phyloP scores from a whole-genome alignment of 1,140 invertebrate genomes.

The Harlomillsia oculata region DNA sequence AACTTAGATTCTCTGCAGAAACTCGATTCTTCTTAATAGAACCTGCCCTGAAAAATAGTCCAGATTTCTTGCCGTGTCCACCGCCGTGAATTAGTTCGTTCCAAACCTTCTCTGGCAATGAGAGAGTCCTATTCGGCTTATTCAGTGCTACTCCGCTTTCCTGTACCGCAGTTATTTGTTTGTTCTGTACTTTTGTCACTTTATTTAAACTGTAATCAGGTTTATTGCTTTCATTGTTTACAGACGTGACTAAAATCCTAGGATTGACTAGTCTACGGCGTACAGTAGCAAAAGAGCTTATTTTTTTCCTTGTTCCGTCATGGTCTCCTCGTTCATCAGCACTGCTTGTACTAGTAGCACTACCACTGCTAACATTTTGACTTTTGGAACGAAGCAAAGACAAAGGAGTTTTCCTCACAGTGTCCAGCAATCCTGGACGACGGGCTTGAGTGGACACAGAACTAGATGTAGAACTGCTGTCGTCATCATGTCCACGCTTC shows the following conservation, averaged over 20 bases:
- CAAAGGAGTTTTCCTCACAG: too few relatives aligned
- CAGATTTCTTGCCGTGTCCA: background rate
- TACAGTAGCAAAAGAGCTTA: slow-evolving; percentile 5
- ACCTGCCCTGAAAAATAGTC: too few relatives aligned
- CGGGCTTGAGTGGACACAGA: too few relatives aligned
- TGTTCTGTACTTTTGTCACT: background rate
- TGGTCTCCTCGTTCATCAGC: too few relatives aligned
- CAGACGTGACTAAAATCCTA: background rate
- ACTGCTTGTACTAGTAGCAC: too few relatives aligned
- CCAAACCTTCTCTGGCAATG: slow-evolving; percentile 31
- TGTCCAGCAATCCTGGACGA: too few relatives aligned
- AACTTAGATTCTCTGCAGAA: too few relatives aligned
- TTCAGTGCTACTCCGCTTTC: background rate
- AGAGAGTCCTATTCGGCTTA: slow-evolving; percentile 13
- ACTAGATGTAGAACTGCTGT: too few relatives aligned
- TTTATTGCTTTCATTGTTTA: slow-evolving; percentile 1
- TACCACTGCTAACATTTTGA: too few relatives aligned
- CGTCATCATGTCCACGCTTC: too few relatives aligned
- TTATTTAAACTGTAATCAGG: background rate
- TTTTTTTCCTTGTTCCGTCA: background rate
- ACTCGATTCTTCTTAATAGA: too few relatives aligned
- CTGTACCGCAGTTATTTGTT: background rate
- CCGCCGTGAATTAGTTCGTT: slow-evolving; percentile 16
- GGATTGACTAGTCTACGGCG: slow-evolving; percentile 2
- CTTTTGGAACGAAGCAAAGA: too few relatives aligned